Evolutionary conservation across 2,113 vertebrate species (phyloP), one percentile per base, ranked within the genome.

Genomic region (Cervus canadensis): DNA sequence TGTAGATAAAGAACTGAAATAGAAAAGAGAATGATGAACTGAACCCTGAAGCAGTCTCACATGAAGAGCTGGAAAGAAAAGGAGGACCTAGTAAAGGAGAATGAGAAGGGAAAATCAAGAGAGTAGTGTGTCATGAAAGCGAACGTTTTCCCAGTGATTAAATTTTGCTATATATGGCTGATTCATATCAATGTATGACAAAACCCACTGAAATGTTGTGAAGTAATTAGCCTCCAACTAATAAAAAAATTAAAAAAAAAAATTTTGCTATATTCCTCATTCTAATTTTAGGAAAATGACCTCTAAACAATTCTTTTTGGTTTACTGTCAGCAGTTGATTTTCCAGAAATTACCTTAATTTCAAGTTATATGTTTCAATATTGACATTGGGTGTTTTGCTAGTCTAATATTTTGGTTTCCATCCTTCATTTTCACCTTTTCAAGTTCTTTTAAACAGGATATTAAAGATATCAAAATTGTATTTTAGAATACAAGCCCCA

Each of bases 281-380:
- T 96, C 79, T 83, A 56, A 48, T 95, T 89, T 89, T 95, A 59
- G 84, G 81, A 87, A 94, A 96, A 78, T 87, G 11, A 9, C 36
- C 36, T 57, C 26, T 52, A 59, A 88, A 57, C 16, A 91, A 3
- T 62, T 16, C 36, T 12, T 89, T 81, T 97, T 76, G 40, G 15
- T 52, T 81, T 82, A 33, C 28, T 85, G 3, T 89, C 88, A 71
- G 14, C 48, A 67, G 79, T 90, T 59, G 93, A 16, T 60, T 85
- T 94, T 93, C 45, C 30, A 81, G 81, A 94, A 87, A 67, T 33
- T 92, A 12, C 45, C 28, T 76, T 81, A 76, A 87, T 95, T 95
- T 89, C 36, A 87, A 90, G 50, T 78, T 60, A 50, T 54, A 40
- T 83, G 7, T 84, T 82, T 79, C 15, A 78, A 0, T 87, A 43